Conservation (phyloP, 2,888 invertebrate genomes). For the Mimas tiliae region DNA sequence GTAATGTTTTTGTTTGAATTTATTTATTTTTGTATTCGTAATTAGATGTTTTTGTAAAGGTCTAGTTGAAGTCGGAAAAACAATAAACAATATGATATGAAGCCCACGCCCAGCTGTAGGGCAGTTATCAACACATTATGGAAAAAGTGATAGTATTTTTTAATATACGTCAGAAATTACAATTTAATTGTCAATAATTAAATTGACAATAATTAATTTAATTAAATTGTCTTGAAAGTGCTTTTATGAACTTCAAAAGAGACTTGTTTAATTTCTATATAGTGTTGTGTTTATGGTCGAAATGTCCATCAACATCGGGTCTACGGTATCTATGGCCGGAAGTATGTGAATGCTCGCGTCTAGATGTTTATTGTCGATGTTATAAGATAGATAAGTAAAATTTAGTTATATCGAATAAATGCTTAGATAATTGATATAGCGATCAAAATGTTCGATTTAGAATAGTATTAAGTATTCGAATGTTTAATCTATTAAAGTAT, state of each 20-base stretch:
- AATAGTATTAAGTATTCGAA: slow-evolving; percentile 54
- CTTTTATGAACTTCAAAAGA: background rate
- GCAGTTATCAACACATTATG: too few relatives aligned
- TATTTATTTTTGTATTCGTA: slow-evolving; percentile 19
- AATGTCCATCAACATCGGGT: slow-evolving; percentile 7
- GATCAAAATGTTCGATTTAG: slow-evolving; percentile 33
- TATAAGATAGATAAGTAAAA: slow-evolving; percentile 15
- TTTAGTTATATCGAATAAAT: slow-evolving; percentile 17
- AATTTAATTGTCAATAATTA: too few relatives aligned
- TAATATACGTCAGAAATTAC: too few relatives aligned
- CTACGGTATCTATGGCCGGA: slow-evolving; percentile 6
- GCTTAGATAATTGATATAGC: slow-evolving; percentile 19
- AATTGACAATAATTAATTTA: background rate
- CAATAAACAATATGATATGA: too few relatives aligned
- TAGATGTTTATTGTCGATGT: slow-evolving; percentile 8
- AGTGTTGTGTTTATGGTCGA: slow-evolving; percentile 8
- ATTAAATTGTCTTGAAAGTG: background rate
- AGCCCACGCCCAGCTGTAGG: too few relatives aligned
- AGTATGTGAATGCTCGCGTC: slow-evolving; percentile 21
- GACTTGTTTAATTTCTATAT: background rate
- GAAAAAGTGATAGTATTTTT: too few relatives aligned
- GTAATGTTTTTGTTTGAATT: slow-evolving; percentile 14
- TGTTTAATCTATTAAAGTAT: slow-evolving; percentile 68
- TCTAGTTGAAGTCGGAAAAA: background rate
- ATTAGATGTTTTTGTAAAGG: slow-evolving; percentile 8